phyloP scores from a whole-genome alignment of 2,797 vertebrate genomes.

The Acridotheres tristis region DNA sequence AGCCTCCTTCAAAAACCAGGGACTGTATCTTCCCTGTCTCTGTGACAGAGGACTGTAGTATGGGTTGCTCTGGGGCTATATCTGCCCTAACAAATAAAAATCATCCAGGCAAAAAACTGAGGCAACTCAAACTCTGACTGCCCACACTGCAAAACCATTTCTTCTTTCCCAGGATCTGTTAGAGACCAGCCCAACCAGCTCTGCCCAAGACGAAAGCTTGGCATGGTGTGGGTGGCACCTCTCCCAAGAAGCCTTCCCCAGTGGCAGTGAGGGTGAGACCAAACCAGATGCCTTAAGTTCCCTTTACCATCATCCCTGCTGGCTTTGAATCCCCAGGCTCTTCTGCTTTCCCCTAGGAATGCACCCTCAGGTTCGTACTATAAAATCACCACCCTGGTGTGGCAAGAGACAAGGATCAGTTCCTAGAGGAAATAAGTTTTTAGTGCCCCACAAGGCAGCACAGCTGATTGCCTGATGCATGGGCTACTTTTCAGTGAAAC shows the following conservation, averaged over 20 bases:
- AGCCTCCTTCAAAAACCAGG: background rate
- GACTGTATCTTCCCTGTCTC: background rate
- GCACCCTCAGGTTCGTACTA: background rate
- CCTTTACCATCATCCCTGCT: background rate
- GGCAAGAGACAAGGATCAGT: background rate
- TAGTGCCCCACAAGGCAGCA: too few species aligned
- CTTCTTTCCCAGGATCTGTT: background rate
- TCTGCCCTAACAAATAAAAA: background rate
- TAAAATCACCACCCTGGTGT: background rate
- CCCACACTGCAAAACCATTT: background rate
- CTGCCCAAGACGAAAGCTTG: background rate
- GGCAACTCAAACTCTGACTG: background rate
- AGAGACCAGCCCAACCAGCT: background rate
- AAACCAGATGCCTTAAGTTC: background rate
- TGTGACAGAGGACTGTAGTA: background rate
- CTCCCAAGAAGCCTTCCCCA: background rate
- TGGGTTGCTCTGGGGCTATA: background rate
- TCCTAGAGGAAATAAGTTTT: background rate
- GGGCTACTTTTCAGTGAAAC: background rate
- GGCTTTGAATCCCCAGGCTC: background rate
- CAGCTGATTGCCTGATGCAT: background rate
- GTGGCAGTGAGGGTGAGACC: background rate
- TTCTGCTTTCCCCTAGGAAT: background rate
- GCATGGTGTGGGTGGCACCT: background rate
- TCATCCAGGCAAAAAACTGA: background rate